Evolutionary conservation across 30 jellyfish, hydroid and myxozoan species (phyloP).

Genomic region (Pelagia noctiluca): DNA sequence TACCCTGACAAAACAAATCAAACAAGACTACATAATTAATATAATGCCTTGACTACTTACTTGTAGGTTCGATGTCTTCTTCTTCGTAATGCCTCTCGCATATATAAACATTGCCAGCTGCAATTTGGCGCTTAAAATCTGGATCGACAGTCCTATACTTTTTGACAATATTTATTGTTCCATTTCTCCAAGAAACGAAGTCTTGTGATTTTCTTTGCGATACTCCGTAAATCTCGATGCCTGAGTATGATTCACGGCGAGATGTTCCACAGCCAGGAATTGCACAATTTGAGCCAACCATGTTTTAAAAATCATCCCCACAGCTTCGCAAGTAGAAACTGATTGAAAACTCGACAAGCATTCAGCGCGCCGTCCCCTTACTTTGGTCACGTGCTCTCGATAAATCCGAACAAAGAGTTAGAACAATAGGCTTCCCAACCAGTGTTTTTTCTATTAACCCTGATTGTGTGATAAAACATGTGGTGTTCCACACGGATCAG

Average conservation of each 20-base stretch:
- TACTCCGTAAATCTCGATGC: slow-evolving; percentile 9
- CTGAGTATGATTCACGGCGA: slow-evolving; percentile 32
- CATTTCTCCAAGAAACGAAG: slow-evolving; percentile 24
- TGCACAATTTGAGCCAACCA: slow-evolving; percentile 36
- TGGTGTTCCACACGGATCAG: no score
- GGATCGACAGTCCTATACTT: slow-evolving; percentile 33
- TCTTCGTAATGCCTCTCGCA: slow-evolving; percentile 31
- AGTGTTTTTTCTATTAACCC: neutral
- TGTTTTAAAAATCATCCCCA: neutral
- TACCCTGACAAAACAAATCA: no score
- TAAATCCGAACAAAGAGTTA: slow-evolving; percentile 18
- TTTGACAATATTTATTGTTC: slow-evolving; percentile 21
- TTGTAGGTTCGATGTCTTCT: slow-evolving; percentile 43
- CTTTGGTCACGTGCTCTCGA: slow-evolving; percentile 31
- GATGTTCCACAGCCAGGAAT: slow-evolving; percentile 40
- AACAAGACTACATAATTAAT: no score
- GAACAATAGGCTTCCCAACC: no score
- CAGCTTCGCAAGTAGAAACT: neutral
- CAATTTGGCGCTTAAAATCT: slow-evolving; percentile 38
- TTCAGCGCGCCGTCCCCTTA: slow-evolving; percentile 39
- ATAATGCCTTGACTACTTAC: no score
- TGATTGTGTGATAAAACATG: no score
- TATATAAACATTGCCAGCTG: slow-evolving; percentile 31
- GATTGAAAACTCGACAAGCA: slow-evolving; percentile 6
- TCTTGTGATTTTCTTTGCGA: slow-evolving; percentile 39